Percentiles rank a stretch among this genome's conserved stretches.
phyloP scores from a whole-genome alignment of 2,797 vertebrate species.

The Periophthalmus magnuspinnatus region DNA sequence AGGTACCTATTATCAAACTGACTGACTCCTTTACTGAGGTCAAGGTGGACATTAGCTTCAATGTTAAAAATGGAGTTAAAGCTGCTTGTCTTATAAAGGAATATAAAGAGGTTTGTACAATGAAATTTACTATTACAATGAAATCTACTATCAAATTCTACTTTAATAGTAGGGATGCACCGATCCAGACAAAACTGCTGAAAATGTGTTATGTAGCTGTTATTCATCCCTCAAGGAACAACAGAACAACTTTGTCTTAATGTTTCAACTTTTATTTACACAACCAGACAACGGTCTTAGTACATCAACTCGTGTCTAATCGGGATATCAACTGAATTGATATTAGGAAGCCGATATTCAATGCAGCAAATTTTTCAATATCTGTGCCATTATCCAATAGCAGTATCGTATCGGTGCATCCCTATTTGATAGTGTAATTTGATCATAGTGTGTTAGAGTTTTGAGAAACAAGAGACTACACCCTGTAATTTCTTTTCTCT shows the following conservation, averaged over 20 bases:
- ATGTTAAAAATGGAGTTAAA: slow-evolving; percentile 94
- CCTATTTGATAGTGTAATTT: background rate
- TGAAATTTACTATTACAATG: background rate
- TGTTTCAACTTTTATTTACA: too few relatives aligned
- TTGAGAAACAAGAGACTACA: background rate
- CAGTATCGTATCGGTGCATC: too few relatives aligned
- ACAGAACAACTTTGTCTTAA: too few relatives aligned
- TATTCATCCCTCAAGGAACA: too few relatives aligned
- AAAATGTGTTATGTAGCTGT: too few relatives aligned
- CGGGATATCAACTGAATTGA: too few relatives aligned
- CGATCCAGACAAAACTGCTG: too few relatives aligned
- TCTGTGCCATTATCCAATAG: too few relatives aligned
- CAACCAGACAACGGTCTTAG: too few relatives aligned
- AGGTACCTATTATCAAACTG: slow-evolving; percentile 99
- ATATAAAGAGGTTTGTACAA: slow-evolving; percentile 88
- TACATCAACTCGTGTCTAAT: too few relatives aligned
- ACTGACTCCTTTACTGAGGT: slow-evolving; percentile 96
- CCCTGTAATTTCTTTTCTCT: slow-evolving; percentile 19
- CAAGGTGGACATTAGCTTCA: slow-evolving; percentile 99
- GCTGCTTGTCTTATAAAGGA: slow-evolving; percentile 96
- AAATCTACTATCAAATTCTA: background rate
- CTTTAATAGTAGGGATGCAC: background rate
- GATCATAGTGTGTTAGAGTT: background rate
- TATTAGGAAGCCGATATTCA: too few relatives aligned
- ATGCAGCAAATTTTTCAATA: too few relatives aligned